These are phyloP conservation scores for Anaspis maculata DNA, from an alignment of 2,888 invertebrate genomes.

Conservation along the genomic window DNA sequence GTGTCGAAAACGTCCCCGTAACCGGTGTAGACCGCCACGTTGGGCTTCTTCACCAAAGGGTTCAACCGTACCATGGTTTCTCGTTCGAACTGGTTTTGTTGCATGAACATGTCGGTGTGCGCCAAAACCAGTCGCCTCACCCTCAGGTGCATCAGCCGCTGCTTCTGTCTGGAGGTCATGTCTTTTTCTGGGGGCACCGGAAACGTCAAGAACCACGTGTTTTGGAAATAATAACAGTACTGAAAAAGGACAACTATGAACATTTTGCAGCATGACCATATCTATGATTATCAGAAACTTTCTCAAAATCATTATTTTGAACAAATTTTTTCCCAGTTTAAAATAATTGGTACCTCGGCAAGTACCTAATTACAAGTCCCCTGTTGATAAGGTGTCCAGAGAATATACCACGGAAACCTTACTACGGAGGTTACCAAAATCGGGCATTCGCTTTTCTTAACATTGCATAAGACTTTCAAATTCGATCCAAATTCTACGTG, in stretches of 20 bases:
- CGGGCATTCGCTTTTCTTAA: no score
- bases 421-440: no score
- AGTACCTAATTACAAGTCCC: no score
- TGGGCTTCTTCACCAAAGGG: constrained; percentile 24
- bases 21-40: constrained; percentile 34
- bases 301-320: constrained; percentile 18
- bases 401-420: no score
- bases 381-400: no score
- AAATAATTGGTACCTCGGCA: no score
- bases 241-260: constrained; percentile 15
- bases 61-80: constrained; percentile 17
- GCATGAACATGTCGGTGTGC: constrained; percentile 34
- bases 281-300: neutral
- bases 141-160: constrained; percentile 36
- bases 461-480: no score
- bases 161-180: constrained; percentile 28
- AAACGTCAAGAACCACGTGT: constrained; percentile 33
- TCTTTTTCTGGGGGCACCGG: constrained; percentile 25
- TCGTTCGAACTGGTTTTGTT: constrained; percentile 31
- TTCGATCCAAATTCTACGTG: no score
- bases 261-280: constrained; percentile 2
- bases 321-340: no score
- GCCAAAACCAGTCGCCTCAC: constrained; percentile 32
- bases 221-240: constrained; percentile 29
- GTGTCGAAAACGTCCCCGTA: constrained; percentile 33